Percentiles rank a stretch among this genome's conserved stretches.
phyloP scores from a whole-genome alignment of 2,888 invertebrate genomes.

The Mythimna lalbum region DNA sequence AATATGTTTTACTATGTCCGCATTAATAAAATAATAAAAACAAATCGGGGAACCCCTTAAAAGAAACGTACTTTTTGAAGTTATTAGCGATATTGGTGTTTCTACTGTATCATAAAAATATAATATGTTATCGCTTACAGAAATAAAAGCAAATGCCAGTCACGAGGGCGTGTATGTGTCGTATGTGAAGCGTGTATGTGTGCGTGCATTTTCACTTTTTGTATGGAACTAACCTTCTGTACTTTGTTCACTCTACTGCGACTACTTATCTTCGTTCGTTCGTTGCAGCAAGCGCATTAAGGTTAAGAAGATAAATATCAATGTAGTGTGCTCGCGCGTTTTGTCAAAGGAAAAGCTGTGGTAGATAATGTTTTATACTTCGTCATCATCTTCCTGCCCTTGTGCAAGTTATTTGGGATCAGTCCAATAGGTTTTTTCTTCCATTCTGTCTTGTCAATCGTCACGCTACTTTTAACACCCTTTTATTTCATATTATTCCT shows the following conservation, averaged over 20 bases:
- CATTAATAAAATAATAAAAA: too few relatives aligned
- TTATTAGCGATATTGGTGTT: too few relatives aligned
- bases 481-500: too few relatives aligned
- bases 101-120: too few relatives aligned
- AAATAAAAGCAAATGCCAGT: not conserved
- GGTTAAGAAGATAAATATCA: conserved; percentile 36
- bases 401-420: too few relatives aligned
- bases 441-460: too few relatives aligned
- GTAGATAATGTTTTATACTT: not conserved
- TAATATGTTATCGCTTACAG: too few relatives aligned
- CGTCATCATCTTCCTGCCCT: not conserved
- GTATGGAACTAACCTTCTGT: not conserved
- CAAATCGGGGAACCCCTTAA: too few relatives aligned
- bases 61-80: too few relatives aligned
- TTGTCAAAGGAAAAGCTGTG: conserved; percentile 27
- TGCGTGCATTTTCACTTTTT: not conserved
- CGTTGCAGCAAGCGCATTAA: conserved; percentile 21
- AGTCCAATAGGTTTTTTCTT: too few relatives aligned
- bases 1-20: too few relatives aligned
- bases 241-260: not conserved
- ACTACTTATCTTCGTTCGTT: conserved; percentile 2
- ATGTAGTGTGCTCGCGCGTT: conserved; percentile 13
- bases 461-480: too few relatives aligned
- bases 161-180: not conserved
- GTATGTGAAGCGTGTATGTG: not conserved